Base-by-base conservation (phyloP, 2,113 vertebrate genomes). In the Sturnus vulgaris region DNA sequence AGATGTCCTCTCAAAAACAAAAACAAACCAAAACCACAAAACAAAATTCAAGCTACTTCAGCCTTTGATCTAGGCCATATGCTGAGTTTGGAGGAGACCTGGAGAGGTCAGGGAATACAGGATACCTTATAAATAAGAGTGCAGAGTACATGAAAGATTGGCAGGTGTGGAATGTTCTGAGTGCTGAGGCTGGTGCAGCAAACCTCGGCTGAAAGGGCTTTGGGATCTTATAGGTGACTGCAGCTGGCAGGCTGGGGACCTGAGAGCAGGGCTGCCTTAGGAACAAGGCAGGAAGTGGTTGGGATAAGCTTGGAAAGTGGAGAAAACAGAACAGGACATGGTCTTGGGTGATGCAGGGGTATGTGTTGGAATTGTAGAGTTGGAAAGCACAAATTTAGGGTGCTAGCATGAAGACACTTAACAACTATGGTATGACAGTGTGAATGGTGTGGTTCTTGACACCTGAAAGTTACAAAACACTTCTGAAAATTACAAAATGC, bases 351-450 rank as follows among this genome's bases (percentile, higher is more conserved):
- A 91, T 35, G 30, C 2, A 60, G 33, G 27, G 15, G 2, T 52
- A 9, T 12, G 10, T 44, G 14, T 19, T 80, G n/a, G 53, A 65
- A 28, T 2, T 4, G 3, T 15, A 80, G 63, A 60, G 35, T 10
- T 83, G 35, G 14, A 76, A 86, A 59, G 16, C 30, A 80, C 44
- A 64, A 56, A 88, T 80, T 27, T 27, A 64, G 40, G 9, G 27
- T 47, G 18, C 20, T 33, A 64, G 33, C 16, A 35, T 4, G 1
- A 85, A 28, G 47, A 70, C 42, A 21, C 1, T 27, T 61, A 59
- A 55, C 9, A 70, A 27, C 12, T 17, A 9, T 1, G 2, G 10
- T 5, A 2, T 0, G 1, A 42, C 7, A 27, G 23, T 59, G 7
- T 37, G 39, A 82, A 56, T 35, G 14, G 27, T 64, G 31, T 44